A percentile compares a stretch with the other conserved stretches of the same genome.
Evolutionary conservation across 2,888 invertebrate genomes (phyloP).

Genomic region (Lobophora halterata): DNA sequence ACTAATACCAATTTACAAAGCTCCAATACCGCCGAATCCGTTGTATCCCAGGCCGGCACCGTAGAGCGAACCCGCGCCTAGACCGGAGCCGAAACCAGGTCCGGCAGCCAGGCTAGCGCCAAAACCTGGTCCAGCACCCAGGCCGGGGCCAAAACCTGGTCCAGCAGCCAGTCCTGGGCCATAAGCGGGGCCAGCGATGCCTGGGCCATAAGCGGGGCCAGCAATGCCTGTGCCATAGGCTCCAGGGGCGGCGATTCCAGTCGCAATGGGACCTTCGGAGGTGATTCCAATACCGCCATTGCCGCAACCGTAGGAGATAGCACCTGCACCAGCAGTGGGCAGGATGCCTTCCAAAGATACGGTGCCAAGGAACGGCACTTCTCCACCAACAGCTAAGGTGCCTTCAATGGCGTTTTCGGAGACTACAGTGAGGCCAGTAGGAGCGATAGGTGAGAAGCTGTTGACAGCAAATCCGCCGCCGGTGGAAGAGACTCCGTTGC

Average conservation of each 20-base stretch:
- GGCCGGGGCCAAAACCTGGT: not conserved
- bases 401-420: conserved; percentile 28
- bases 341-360: conserved; percentile 22
- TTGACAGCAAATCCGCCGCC: conserved; percentile 16
- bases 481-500: conserved; percentile 4
- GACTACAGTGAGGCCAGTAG: conserved; percentile 17
- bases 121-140: conserved; percentile 5
- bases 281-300: conserved; percentile 14
- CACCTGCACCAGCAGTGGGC: conserved; percentile 20
- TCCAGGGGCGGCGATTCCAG: conserved; percentile 9
- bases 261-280: conserved; percentile 6
- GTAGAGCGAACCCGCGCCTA: not conserved
- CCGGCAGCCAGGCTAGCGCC: not conserved
- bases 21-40: conserved; percentile 12
- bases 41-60: conserved; percentile 9
- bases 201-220: conserved; percentile 1
- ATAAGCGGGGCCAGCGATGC: conserved; percentile 3
- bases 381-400: conserved; percentile 15
- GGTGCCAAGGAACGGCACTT: conserved; percentile 23
- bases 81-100: not conserved
- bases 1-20: conserved; percentile 6
- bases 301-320: conserved; percentile 22
- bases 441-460: conserved; percentile 18
- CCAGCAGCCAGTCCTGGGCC: conserved; percentile 8
- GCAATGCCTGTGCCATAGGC: conserved; percentile 7